Evolutionary conservation across 2,113 vertebrate genomes (phyloP).

Genomic region (Danionella cerebrum): DNA sequence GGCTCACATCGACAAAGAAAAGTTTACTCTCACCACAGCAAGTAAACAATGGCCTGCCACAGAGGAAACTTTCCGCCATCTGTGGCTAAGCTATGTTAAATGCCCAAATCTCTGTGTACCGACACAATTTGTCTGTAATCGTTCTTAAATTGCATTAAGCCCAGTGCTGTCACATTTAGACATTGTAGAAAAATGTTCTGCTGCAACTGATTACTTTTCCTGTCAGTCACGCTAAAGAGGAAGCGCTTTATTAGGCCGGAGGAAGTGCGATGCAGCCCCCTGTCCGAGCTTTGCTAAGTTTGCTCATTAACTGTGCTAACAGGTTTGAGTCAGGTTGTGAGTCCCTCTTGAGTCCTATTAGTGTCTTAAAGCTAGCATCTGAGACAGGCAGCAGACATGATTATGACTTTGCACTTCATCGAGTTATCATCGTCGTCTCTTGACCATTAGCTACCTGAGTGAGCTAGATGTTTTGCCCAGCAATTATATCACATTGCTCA

Average conservation of each 20-base stretch:
- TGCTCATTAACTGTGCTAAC: conserved; percentile 75
- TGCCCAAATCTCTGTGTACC: conserved; percentile 20
- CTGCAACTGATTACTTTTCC: conserved; percentile 78
- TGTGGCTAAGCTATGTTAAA: conserved; percentile 31
- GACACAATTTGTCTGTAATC: conserved; percentile 20
- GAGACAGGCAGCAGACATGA: conserved; percentile 41
- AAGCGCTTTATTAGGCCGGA: conserved; percentile 65
- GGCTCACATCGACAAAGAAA: conserved; percentile 51
- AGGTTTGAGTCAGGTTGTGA: conserved; percentile 63
- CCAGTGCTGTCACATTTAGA: conserved; percentile 62
- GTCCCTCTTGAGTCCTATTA: conserved; percentile 69
- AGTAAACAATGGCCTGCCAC: conserved; percentile 51
- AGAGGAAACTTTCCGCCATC: conserved; percentile 43
- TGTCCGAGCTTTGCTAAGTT: conserved; percentile 61
- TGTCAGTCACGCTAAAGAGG: conserved; percentile 66
- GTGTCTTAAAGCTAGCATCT: conserved; percentile 50
- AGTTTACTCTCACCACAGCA: conserved; percentile 45
- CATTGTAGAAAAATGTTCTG: conserved; percentile 69
- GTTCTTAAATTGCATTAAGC: conserved; percentile 57
- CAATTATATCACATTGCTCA: conserved; percentile 38
- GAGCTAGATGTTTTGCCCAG: conserved; percentile 32
- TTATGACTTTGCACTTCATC: conserved; percentile 37
- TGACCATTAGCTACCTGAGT: conserved; percentile 39
- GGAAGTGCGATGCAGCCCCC: conserved; percentile 77
- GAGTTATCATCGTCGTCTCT: conserved; percentile 17